phyloP scores from a whole-genome alignment of 92 coral and sea anemone species.

The Porites rus region DNA sequence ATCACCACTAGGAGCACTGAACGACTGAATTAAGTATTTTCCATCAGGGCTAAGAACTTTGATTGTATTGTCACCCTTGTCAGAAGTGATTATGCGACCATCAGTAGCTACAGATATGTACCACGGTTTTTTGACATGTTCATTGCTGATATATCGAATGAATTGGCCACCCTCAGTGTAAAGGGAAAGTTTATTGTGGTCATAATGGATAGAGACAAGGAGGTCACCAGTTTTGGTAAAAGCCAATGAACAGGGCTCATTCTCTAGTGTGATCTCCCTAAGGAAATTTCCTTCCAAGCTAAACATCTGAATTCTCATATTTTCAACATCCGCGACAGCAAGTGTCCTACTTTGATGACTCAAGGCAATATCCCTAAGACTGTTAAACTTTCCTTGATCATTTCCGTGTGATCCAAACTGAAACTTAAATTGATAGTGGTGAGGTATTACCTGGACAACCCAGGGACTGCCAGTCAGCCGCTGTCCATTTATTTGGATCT shows the following conservation, averaged over 20 bases:
- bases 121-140: background rate
- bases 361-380: background rate
- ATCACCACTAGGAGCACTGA: slow-evolving; percentile 16
- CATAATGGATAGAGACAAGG: too few species aligned
- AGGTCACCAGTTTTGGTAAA: too few species aligned
- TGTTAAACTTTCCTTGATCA: slow-evolving; percentile 1
- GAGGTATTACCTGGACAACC: background rate
- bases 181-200: too few species aligned
- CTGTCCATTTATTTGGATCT: too few species aligned
- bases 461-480: too few species aligned
- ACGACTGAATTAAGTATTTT: slow-evolving; percentile 3
- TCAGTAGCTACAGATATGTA: background rate
- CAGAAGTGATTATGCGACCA: slow-evolving; percentile 19
- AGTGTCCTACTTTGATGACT: background rate
- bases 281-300: background rate
- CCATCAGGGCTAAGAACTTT: slow-evolving; percentile 33
- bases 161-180: too few species aligned
- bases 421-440: background rate
- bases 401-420: slow-evolving; percentile 6
- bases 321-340: slow-evolving; percentile 10
- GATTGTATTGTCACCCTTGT: background rate
- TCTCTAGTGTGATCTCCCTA: background rate
- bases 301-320: slow-evolving; percentile 8
- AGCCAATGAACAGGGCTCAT: background rate
- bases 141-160: background rate